phyloP scores from a whole-genome alignment of 2,888 invertebrate genomes.

The Hirtodrosophila duncani region DNA sequence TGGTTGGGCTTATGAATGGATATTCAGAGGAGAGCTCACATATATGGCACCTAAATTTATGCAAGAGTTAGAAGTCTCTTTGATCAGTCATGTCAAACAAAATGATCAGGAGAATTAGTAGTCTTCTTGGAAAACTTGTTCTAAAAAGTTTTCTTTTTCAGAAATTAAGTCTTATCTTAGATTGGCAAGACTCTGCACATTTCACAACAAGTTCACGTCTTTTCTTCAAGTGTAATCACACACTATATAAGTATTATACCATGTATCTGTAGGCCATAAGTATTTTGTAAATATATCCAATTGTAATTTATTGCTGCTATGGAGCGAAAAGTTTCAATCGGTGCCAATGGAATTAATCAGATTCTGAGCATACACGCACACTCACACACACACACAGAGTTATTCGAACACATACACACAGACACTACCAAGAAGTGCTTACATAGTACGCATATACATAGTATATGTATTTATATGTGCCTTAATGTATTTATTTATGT shows the following conservation, averaged over 20 bases:
- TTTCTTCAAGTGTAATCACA: too few species aligned
- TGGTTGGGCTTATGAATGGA: too few species aligned
- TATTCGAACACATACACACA: background rate
- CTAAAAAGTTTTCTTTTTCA: too few species aligned
- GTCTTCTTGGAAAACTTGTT: too few species aligned
- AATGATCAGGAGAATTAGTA: too few species aligned
- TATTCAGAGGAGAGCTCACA: too few species aligned
- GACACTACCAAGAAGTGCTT: background rate
- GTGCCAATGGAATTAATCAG: conserved; percentile 71
- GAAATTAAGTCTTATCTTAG: too few species aligned
- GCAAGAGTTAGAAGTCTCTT: too few species aligned
- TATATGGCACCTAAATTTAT: too few species aligned
- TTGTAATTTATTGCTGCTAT: conserved; percentile 68
- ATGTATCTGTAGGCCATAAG: background rate
- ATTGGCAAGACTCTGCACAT: too few species aligned
- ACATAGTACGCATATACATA: background rate
- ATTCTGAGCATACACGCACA: conserved; percentile 42
- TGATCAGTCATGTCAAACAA: too few species aligned
- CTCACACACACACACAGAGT: background rate
- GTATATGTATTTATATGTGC: conserved; percentile 17
- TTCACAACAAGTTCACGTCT: too few species aligned
- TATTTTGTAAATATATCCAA: conserved; percentile 36
- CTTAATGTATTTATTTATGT: conserved; percentile 50
- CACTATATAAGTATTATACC: conserved; percentile 13
- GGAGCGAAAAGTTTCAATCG: conserved; percentile 67